A percentile compares a stretch with the other conserved stretches of the same genome.
Evolutionary conservation across 64 coral and sea anemone genomes (phyloP).

Genomic region (Cladopsammia gracilis): DNA sequence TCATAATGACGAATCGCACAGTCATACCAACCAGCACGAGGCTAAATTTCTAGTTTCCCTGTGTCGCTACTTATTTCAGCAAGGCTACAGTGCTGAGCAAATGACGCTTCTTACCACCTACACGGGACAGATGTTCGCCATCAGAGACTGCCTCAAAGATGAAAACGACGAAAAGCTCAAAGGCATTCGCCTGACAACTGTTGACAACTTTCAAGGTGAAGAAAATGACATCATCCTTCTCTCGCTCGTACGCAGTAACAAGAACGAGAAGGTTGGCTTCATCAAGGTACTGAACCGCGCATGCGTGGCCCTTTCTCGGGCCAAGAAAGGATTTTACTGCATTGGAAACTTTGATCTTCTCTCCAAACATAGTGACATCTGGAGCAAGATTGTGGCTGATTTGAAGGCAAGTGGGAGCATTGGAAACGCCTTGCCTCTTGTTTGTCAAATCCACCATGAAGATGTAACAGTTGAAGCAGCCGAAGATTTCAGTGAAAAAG

Average conservation of each 20-base stretch:
- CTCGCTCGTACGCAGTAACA: constrained; percentile 85
- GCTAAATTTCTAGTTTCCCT: constrained; percentile 77
- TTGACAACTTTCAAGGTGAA: constrained; percentile 96
- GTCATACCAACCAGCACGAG: constrained; percentile 84
- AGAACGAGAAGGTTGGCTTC: constrained; percentile 78
- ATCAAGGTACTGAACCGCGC: constrained; percentile 72
- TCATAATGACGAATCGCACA: constrained; percentile 68
- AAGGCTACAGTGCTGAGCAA: constrained; percentile 71
- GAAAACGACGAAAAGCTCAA: constrained; percentile 31
- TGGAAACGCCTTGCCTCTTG: constrained; percentile 65
- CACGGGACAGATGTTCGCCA: constrained; percentile 79
- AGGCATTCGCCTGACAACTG: constrained; percentile 68
- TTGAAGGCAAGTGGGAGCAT: constrained; percentile 6
- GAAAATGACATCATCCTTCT: constrained; percentile 90
- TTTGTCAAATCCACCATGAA: constrained; percentile 75
- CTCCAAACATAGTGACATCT: constrained; percentile 48
- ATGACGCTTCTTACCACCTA: constrained; percentile 94
- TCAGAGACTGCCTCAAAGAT: constrained; percentile 48
- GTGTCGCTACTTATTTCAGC: constrained; percentile 80
- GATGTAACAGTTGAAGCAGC: constrained; percentile 22
- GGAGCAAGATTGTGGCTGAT: constrained; percentile 67
- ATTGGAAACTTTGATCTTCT: constrained; percentile 87
- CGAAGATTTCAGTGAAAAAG: constrained; percentile 69
- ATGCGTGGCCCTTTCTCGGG: constrained; percentile 85
- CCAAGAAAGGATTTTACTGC: constrained; percentile 88